Base-by-base conservation (phyloP, 2,888 invertebrate genomes). In the Plagodis dolabraria region DNA sequence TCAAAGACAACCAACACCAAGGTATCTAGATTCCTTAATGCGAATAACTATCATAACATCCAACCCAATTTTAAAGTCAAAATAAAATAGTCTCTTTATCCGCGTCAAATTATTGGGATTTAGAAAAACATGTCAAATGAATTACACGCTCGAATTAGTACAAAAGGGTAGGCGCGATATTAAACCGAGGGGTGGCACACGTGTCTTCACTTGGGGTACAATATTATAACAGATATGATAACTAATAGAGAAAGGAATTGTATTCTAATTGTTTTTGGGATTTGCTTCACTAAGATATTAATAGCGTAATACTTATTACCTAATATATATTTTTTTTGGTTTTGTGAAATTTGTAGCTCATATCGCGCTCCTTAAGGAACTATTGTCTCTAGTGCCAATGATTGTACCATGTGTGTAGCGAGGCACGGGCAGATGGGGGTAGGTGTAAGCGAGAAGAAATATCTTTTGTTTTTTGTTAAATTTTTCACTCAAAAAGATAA, bases 201-300 rank as follows among this genome's bases (percentile, higher is more conserved):
- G 89, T 90, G 89, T 66, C 61, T 56, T 68, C 52, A 38, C 54
- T 60, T 70, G 79, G 83, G 72, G 78, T 62, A 69, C 57, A 87
- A 89, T 88, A 87, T 89, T 89, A 87, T 89, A n/a, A n/a, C 87
- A 84, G 81, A 88, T 89, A 88, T 88, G 80, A 83, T 87, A 88
- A 90, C 82, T 80, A 83, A 67, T 66, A 68, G 69, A 44, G 64
- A 65, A 63, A 50, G 38, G 47, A 52, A 60, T 57, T 47, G 66
- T 67, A 53, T 61, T 72, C 12, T 53, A 61, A 61, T 57, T 84
- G 83, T 78, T 77, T 71, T 22, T 67, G 69, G 69, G 69, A 73
- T 52, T 64, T 35, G 64, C 58, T 61, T 51, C 47, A 44, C 12
- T 36, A 36, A 40, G 7, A 10, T 43, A 22, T 5, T 34, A n/a